Base-by-base conservation (phyloP, 2,888 invertebrate genomes). In the Melinaea menophilus region DNA sequence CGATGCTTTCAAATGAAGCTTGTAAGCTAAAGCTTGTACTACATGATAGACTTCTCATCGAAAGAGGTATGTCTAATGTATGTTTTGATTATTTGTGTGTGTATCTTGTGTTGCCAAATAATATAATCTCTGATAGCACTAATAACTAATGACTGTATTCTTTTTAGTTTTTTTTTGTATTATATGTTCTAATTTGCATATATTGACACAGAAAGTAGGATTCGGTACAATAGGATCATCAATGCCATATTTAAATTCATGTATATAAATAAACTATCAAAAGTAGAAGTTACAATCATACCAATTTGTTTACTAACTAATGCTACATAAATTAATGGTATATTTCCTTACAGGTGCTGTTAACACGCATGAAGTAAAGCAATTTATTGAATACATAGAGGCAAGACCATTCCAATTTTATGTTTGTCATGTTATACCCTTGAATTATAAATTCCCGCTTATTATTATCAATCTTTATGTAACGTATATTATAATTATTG, bases 401-500 rank as follows among this genome's bases (percentile, higher is more conserved):
- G 63, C 63, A 11, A 48, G 63, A 37, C 59, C 63, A 1, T 63
- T 63, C 12, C 47, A 56, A 12, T 59, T 63, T 13, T 22, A 51
- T 4, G 41, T 63, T 9, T 70, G 58, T 55, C 60, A 68, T 51
- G 46, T 74, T 1, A 59, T 77, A 9, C 71, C 73, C 0, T 64
- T 75, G 9, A 67, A 78, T 31, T 51, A 51, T 51, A 51, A 51
- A 51, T 51, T 51, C 5, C 51, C n/a, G 2, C 51, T 51, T 31
- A 51, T 51, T 31, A 31, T 22, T 31, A 51, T 51, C 9, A 51
- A 51, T 51, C 9, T 51, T 51, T 51, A 51, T 31, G 5, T 51
- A 51, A 51, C 51, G 9, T 51, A 51, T 51, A 51, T 31, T 51
- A n/a, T 51, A 2, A 11, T 51, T n/a, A 22, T 51, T 51, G 31